Percentiles rank a stretch among this genome's conserved stretches.
Conservation (phyloP, 2,888 invertebrate species). For the Glyphotaelius pellucidus region DNA sequence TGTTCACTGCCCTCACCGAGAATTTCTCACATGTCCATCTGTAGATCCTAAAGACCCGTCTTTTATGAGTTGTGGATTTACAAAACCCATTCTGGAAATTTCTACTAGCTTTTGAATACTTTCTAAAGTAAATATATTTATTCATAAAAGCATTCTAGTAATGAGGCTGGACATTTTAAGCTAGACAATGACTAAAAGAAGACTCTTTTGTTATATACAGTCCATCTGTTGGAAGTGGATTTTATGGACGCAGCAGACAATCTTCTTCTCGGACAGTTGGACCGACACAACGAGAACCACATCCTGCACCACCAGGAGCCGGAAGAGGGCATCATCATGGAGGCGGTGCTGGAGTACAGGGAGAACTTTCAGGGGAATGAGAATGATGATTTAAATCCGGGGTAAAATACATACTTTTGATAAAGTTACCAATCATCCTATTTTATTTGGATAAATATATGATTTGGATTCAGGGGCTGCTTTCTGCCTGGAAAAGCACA, state of each 20-base stretch:
- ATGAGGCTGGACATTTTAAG: neutral
- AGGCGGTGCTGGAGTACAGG: conserved; percentile 53
- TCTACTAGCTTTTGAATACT: no score
- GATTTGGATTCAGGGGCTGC: no score
- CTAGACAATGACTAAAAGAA: neutral
- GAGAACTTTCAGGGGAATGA: conserved; percentile 56
- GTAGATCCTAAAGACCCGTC: neutral
- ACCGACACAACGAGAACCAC: conserved; percentile 62
- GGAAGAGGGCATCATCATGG: conserved; percentile 52
- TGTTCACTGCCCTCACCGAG: neutral
- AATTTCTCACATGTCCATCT: neutral
- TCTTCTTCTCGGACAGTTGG: conserved; percentile 48
- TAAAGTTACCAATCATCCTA: neutral
- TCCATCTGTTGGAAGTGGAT: conserved; percentile 44
- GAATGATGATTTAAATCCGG: conserved; percentile 53
- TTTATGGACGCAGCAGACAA: conserved; percentile 43
- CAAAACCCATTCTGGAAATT: no score
- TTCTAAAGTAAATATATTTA: neutral
- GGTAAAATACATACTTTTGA: conserved; percentile 38
- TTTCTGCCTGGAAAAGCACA: neutral
- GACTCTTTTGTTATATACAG: neutral
- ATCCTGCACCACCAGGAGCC: conserved; percentile 28
- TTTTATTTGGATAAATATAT: no score
- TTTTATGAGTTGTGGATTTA: neutral
- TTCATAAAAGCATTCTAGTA: neutral